Evolutionary conservation across 2,797 vertebrate species (phyloP), one percentile per base, ranked within the genome.

Genomic region (Poecilia picta): DNA sequence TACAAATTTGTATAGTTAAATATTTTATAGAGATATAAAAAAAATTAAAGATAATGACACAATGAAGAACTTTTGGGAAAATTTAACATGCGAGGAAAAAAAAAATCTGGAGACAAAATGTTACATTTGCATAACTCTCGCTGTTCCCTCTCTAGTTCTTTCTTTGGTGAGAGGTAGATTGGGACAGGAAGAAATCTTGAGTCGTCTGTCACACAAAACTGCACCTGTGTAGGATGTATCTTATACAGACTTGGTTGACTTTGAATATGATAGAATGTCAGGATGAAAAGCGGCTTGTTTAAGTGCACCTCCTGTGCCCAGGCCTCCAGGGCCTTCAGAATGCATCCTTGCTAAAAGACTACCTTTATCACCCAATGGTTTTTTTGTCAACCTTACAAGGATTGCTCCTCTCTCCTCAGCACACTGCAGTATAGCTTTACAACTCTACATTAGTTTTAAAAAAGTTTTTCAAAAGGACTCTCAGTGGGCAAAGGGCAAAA

Each of bases 341-440:
- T 87, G 55, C 80, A 76, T 80, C 72, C 77, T 75, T 3, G 76
- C 89, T 88, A 88, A 88, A 91, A 94, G 83, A 36, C 64, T 33
- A 77, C 85, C 87, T 91, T 89, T 88, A 91, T 92, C 89, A 86
- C 79, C 75, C n/a, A 85, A 77, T 77, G 87, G 84, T 28, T 90
- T 88, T 83, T 87, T 85, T 85, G 86, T 80, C 88, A 89, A 83
- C 85, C 82, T 76, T 82, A 83, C 81, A 41, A 66, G 81, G 85
- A 85, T 85, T 84, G 80, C 79, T 85, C 80, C 89, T 90, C 85
- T 81, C 79, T 85, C 75, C 73, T 78, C 80, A 83, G 81, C 76
- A 85, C 72, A 79, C 77, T 73, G 62, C 80, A 77, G 74, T 53
- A 53, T 53, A 70, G 43, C 41, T 82, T 47, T 59, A 79, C 83